Evolutionary conservation across 2,113 vertebrate species (phyloP), one percentile per base, ranked within the genome.

Genomic region (Monopterus albus): DNA sequence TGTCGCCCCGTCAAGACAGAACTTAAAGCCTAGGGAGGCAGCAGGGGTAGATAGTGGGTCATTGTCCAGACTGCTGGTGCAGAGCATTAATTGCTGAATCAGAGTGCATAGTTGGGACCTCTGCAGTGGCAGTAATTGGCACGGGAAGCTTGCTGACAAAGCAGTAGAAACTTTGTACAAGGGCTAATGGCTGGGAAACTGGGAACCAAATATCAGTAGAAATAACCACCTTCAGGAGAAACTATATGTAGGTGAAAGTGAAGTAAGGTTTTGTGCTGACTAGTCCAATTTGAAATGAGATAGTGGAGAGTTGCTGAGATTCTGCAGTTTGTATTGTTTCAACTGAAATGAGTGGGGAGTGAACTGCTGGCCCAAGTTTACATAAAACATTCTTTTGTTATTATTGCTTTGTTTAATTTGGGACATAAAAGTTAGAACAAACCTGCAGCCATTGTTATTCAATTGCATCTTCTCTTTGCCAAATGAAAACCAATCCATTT

Each of bases 91-190:
- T 84, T 88, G 84, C 78, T 85, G 83, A 87, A 87, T 88, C 79
- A 82, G 73, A 85, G 70, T 78, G 61, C 40, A 71, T 69, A 64
- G 62, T 69, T 66, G 68, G 68, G 47, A 43, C 66, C 61, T 72
- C 79, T 83, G 84, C 83, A 71, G 86, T 66, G 73, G 59, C 64
- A 78, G 82, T 89, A 91, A 92, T 89, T 90, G 84, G 80, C 55
- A 82, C 21, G 40, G 49, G 61, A 84, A 67, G 74, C 66, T 71
- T 86, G 79, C 89, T 89, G 88, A 92, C 84, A 79, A 81, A 49
- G 62, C 74, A 68, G 51, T 63, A 38, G 53, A 72, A 86, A 82
- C 81, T 82, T 83, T 79, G 45, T 55, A 39, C 35, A 82, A 53
- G 45, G 42, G 61, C 69, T 87, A 83, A 85, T 75, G 47, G 58